These are phyloP conservation scores for Cossypha caffra DNA, from an alignment of 2,797 vertebrate genomes.

Conservation along the genomic window DNA sequence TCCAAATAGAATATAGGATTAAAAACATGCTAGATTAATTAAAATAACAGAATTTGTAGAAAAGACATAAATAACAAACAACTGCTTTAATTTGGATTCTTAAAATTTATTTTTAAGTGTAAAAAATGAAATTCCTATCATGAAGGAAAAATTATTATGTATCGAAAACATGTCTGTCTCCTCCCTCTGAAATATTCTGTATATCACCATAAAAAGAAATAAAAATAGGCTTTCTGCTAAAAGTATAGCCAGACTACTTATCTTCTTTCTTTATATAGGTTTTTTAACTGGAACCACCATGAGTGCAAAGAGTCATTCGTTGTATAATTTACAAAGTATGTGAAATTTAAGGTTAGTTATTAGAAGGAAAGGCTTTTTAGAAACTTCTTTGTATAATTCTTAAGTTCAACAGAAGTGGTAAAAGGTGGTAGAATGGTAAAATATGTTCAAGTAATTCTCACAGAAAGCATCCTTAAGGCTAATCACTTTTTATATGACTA, in stretches of 20 bases:
- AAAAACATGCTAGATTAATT: background rate
- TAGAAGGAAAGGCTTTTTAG: background rate
- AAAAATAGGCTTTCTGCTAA: background rate
- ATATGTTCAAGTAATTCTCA: constrained; percentile 34
- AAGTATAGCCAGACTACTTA: background rate
- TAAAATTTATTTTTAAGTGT: background rate
- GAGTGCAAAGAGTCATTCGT: background rate
- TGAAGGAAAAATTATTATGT: background rate
- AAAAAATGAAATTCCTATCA: background rate
- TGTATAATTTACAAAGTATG: background rate
- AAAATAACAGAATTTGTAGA: background rate
- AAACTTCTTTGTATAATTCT: background rate
- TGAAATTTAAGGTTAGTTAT: background rate
- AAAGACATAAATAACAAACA: rapidly evolving
- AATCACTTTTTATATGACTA: constrained; percentile 25
- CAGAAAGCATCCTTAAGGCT: constrained; percentile 5
- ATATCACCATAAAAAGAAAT: background rate
- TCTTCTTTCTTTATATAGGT: background rate
- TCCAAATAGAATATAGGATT: background rate
- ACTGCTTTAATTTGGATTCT: background rate
- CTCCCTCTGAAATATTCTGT: background rate
- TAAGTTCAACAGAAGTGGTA: background rate
- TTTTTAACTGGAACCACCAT: background rate
- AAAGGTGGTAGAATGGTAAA: background rate
- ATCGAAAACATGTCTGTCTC: background rate